Base-by-base conservation (phyloP, 2,888 invertebrate genomes). In the Watsonalla cultraria region DNA sequence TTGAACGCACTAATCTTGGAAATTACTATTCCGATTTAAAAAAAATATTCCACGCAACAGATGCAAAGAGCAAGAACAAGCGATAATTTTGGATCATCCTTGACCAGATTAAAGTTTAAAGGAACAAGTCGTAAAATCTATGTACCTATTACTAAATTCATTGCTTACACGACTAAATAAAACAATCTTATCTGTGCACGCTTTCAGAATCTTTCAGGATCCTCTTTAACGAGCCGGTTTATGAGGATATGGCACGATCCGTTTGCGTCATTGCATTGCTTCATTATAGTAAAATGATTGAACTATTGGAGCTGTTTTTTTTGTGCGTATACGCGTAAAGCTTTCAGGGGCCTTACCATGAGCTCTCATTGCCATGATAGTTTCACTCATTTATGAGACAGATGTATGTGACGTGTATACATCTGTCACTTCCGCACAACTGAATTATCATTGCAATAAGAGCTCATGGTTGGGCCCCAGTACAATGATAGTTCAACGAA, bases 61-160 rank as follows among this genome's bases (percentile, higher is more conserved):
- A 62, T 59, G 58, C 54, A 58, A 54, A 57, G 53, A 52, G 52
- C 64, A 64, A 62, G 59, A 58, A 59, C 65, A 64, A 70, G 64
- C 52, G 47, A 35, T 24, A 24, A 24, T 1, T 24, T 1, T 24
- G 24, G 24, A 24, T 4, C 56, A 63, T 64, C 75, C 74, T 74
- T 74, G 64, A 55, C 45, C 45, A 24, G 56, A 61, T 54, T 55
- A 47, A 49, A 56, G 54, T 60, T 57, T 54, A 62, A 54, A 62
- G 58, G 57, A 61, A 54, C 56, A 56, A 59, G 56, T 59, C 55
- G 61, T 66, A 59, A 51, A 54, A 52, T 55, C 57, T 53, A 68
- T 59, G 54, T 59, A n/a, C n/a, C n/a, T n/a, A n/a, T n/a, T n/a
- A n/a, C 54, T 60, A 57, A 55, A 54, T 56, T 56, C 54, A 57